Conservation (phyloP, 2,888 invertebrate species). For the Maniola hyperantus region DNA sequence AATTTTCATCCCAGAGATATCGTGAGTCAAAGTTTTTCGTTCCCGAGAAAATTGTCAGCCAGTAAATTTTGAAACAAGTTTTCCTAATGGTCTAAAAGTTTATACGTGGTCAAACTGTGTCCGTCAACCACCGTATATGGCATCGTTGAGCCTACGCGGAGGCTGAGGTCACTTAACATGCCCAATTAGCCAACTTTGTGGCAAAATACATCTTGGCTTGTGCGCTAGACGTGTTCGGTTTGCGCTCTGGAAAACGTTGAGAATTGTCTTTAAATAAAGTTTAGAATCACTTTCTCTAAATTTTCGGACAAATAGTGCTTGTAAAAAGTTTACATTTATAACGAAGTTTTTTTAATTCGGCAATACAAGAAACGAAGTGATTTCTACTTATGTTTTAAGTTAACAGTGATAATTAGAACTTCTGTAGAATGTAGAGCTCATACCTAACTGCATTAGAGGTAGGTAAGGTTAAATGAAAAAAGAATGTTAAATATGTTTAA, state of each 20-base stretch:
- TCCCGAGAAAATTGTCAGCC: background rate
- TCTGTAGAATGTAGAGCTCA: background rate
- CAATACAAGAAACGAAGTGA: background rate
- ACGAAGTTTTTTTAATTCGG: background rate
- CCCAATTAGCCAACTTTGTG: constrained; percentile 36
- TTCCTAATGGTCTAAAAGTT: constrained; percentile 29
- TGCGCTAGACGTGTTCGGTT: constrained; percentile 21
- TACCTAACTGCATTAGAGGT: background rate
- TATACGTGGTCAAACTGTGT: constrained; percentile 64
- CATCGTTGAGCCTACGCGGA: constrained; percentile 68
- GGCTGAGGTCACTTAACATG: constrained; percentile 46
- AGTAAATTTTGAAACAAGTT: constrained; percentile 14
- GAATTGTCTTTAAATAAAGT: constrained; percentile 11
- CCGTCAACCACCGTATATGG: constrained; percentile 64
- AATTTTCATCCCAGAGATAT: background rate
- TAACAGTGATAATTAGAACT: background rate
- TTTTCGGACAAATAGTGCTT: background rate
- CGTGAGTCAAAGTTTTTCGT: constrained; percentile 1
- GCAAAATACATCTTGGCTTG: constrained; percentile 28
- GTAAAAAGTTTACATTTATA: background rate
- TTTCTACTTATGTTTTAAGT: background rate
- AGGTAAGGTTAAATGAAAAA: background rate
- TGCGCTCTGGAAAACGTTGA: constrained; percentile 23
- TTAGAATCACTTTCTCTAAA: background rate
- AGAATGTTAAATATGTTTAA: too few relatives aligned